These are phyloP conservation scores for Cataglyphis altisquamis DNA, from an alignment of 2,888 invertebrate genomes.

Conservation along the genomic window DNA sequence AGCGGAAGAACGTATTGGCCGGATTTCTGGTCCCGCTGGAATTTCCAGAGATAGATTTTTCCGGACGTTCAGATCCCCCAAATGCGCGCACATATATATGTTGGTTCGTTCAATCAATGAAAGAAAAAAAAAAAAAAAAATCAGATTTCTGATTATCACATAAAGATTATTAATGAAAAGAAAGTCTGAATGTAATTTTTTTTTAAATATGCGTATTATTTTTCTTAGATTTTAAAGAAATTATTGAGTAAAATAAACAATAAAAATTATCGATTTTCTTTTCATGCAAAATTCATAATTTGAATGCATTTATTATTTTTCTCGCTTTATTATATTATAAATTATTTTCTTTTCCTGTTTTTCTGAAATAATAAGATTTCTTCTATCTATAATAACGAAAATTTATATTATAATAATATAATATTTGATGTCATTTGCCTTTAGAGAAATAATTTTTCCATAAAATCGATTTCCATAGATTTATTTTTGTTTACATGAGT, in stretches of 20 bases:
- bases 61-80: slow-evolving; percentile 31
- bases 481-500: background rate
- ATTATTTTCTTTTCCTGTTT: background rate
- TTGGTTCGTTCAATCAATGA: slow-evolving; percentile 10
- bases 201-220: background rate
- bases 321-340: background rate
- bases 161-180: background rate
- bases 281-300: background rate
- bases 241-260: too few species aligned
- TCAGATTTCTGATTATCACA: background rate
- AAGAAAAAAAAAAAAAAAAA: background rate
- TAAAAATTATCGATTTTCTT: background rate
- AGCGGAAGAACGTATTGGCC: slow-evolving; percentile 58
- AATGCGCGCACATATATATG: background rate
- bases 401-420: background rate
- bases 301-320: background rate
- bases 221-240: background rate
- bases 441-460: background rate
- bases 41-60: slow-evolving; percentile 58
- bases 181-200: background rate
- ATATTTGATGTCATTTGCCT: background rate
- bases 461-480: background rate
- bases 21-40: slow-evolving; percentile 66
- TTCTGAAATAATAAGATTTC: background rate
- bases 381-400: background rate